phyloP scores from a whole-genome alignment of 1,140 invertebrate genomes.

The Heliconius eleuchia region DNA sequence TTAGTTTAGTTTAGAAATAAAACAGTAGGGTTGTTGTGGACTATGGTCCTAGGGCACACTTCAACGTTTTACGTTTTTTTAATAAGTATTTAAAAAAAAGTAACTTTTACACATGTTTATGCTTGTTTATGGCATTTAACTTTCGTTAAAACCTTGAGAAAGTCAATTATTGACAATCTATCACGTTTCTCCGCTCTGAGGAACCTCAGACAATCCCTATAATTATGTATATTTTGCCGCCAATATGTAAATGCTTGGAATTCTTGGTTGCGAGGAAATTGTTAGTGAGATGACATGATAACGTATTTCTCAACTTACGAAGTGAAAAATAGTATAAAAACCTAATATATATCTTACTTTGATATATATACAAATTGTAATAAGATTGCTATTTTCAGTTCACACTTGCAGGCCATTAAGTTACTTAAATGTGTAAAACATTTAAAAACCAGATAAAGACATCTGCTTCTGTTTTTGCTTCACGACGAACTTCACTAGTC shows the following conservation, averaged over 20 bases:
- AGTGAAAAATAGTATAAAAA: not conserved
- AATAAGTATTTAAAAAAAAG: not conserved
- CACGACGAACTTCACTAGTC: conserved; percentile 34
- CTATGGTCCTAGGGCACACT: not conserved
- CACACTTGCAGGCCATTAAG: not conserved
- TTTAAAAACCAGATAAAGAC: conserved; percentile 28
- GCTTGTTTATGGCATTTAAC: conserved; percentile 68
- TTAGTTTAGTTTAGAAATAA: too few relatives aligned
- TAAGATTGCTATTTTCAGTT: not conserved
- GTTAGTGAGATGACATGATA: conserved; percentile 56
- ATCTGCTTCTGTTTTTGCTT: conserved; percentile 52
- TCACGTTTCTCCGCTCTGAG: conserved; percentile 49
- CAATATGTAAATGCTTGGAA: conserved; percentile 77
- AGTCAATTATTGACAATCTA: conserved; percentile 72
- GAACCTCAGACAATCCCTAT: conserved; percentile 60
- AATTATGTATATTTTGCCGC: conserved; percentile 71
- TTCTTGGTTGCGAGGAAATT: conserved; percentile 73
- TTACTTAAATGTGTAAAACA: too few relatives aligned
- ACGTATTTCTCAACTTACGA: not conserved
- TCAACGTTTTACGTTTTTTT: not conserved
- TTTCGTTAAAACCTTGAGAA: conserved; percentile 77
- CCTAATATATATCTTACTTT: not conserved
- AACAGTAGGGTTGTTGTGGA: too few relatives aligned
- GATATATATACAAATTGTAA: not conserved
- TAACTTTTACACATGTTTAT: not conserved